A percentile compares a stretch with the other conserved stretches of the same genome.
Conservation (phyloP, 2,888 invertebrate species). For the Cerastis leucographa region DNA sequence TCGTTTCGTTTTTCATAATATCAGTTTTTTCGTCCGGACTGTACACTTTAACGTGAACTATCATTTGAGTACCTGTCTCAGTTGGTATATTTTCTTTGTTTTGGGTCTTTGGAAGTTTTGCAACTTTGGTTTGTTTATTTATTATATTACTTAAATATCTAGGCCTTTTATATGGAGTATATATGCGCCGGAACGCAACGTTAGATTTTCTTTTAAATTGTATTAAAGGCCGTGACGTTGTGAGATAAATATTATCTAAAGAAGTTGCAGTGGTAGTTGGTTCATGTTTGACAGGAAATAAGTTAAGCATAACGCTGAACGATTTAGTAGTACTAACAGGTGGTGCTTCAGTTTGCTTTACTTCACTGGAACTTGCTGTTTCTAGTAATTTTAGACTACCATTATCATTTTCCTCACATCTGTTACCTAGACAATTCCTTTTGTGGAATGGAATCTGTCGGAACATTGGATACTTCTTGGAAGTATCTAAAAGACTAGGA, state of each 20-base stretch:
- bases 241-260: constrained; percentile 81
- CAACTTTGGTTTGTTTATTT: constrained; percentile 49
- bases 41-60: constrained; percentile 92
- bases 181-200: constrained; percentile 71
- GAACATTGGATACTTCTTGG: constrained; percentile 75
- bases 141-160: constrained; percentile 60
- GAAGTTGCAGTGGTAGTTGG: constrained; percentile 58
- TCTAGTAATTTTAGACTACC: constrained; percentile 46
- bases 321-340: constrained; percentile 84
- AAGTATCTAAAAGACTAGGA: constrained; percentile 64
- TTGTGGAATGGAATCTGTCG: constrained; percentile 74
- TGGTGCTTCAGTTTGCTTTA: constrained; percentile 63
- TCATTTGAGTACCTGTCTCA: constrained; percentile 88
- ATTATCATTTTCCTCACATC: constrained; percentile 69
- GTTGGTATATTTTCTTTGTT: constrained; percentile 58
- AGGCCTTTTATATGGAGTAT: constrained; percentile 73
- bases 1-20: constrained; percentile 59
- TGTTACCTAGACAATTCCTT: constrained; percentile 72
- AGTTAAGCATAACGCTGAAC: constrained; percentile 92
- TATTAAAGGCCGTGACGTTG: constrained; percentile 80
- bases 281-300: constrained; percentile 89
- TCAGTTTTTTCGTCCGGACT: constrained; percentile 75
- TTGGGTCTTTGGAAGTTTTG: constrained; percentile 40
- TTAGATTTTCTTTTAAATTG: constrained; percentile 83
- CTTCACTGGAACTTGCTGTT: constrained; percentile 58